phyloP scores from a whole-genome alignment of 2,113 vertebrate species.

The Hippoglossus stenolepis region DNA sequence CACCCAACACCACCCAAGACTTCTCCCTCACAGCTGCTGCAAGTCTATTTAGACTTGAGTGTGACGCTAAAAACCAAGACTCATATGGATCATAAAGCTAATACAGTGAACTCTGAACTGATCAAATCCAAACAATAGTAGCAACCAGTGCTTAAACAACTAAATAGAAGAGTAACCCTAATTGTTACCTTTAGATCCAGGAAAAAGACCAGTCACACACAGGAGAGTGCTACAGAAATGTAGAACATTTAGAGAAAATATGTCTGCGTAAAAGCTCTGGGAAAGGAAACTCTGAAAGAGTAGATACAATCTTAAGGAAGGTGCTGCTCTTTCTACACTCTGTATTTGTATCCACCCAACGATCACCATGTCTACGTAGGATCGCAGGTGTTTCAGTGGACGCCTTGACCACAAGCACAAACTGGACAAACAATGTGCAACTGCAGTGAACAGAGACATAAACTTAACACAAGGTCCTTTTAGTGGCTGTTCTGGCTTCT shows the following conservation, averaged over 20 bases:
- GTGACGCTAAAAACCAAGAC: not conserved
- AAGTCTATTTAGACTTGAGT: not conserved
- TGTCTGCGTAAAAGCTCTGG: not conserved
- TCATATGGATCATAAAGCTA: not conserved
- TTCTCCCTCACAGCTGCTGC: slow-evolving; percentile 15
- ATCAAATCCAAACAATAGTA: not conserved
- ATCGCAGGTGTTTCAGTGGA: not conserved
- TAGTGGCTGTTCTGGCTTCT: not conserved
- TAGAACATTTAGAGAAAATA: not conserved
- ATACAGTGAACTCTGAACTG: not conserved
- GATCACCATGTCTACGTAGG: no score
- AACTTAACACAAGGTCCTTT: no score
- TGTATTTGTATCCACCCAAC: not conserved
- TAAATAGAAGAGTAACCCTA: not conserved
- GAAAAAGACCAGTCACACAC: not conserved
- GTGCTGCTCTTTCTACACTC: not conserved
- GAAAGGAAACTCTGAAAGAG: not conserved
- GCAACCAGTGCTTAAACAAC: not conserved
- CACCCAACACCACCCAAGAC: not conserved
- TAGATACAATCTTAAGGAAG: not conserved
- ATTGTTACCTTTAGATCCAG: not conserved
- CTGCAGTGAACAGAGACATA: not conserved
- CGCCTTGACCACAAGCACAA: not conserved
- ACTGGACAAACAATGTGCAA: not conserved
- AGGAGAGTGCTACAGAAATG: not conserved